phyloP scores from a whole-genome alignment of 2,888 invertebrate species.

The Metellina segmentata region DNA sequence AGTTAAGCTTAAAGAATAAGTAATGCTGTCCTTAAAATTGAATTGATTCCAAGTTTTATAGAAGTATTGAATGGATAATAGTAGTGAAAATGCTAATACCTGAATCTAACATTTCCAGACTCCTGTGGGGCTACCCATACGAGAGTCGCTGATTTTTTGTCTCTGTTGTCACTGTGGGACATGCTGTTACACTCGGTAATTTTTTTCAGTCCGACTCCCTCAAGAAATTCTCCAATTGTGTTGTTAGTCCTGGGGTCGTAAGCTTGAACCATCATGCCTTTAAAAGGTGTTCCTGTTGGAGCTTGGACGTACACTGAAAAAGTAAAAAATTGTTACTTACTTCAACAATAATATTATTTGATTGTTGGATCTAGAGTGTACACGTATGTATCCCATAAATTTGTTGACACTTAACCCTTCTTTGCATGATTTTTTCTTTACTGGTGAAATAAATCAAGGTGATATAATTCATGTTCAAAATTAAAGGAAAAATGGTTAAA shows the following conservation, averaged over 20 bases:
- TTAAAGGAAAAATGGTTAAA: too few relatives aligned
- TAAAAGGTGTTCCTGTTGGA: constrained; percentile 75
- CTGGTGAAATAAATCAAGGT: too few relatives aligned
- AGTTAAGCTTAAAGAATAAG: too few relatives aligned
- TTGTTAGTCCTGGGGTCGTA: constrained; percentile 76
- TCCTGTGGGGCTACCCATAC: constrained; percentile 77
- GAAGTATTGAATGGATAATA: too few relatives aligned
- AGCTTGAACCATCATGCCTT: constrained; percentile 77
- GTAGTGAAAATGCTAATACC: constrained; percentile 17
- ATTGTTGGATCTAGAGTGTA: too few relatives aligned
- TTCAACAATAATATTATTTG: too few relatives aligned
- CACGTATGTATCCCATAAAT: too few relatives aligned
- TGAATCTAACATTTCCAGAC: constrained; percentile 76
- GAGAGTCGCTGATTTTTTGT: constrained; percentile 77
- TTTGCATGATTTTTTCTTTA: too few relatives aligned
- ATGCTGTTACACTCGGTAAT: constrained; percentile 76
- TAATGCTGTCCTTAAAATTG: too few relatives aligned
- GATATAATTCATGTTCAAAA: too few relatives aligned
- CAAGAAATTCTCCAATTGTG: constrained; percentile 76
- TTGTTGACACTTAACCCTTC: too few relatives aligned
- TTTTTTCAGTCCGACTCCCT: constrained; percentile 76
- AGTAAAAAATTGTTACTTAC: neutral
- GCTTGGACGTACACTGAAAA: constrained; percentile 69
- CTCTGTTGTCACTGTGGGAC: constrained; percentile 76
- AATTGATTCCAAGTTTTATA: too few relatives aligned